phyloP scores from a whole-genome alignment of 2,113 vertebrate species.

The Entomyzon cyanotis region DNA sequence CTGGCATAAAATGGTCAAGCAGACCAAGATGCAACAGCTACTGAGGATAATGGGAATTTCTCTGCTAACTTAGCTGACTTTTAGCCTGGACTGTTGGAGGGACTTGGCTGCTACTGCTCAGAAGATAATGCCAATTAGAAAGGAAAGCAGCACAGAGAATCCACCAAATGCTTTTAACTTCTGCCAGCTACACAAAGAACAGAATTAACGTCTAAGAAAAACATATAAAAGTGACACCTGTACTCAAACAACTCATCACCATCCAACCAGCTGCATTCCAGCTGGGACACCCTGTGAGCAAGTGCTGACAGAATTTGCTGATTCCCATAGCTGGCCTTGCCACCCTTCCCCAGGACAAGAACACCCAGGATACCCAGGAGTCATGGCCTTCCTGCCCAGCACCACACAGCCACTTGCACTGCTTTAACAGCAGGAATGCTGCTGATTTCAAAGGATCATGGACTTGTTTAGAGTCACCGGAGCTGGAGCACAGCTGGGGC shows the following conservation, averaged over 20 bases:
- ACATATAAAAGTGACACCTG: not conserved
- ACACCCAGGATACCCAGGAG: fast-evolving
- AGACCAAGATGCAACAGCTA: not conserved
- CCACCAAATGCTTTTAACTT: not conserved
- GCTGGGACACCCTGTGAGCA: not conserved
- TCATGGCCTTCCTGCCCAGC: not conserved
- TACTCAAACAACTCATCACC: not conserved
- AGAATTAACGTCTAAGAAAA: not conserved
- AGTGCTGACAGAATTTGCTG: not conserved
- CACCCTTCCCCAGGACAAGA: not conserved
- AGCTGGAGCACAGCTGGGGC: not conserved
- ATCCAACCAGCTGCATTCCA: not conserved
- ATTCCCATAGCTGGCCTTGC: not conserved
- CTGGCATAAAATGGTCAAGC: not conserved
- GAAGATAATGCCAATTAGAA: not conserved
- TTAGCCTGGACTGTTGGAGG: not conserved
- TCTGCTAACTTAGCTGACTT: not conserved
- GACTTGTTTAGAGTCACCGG: not conserved
- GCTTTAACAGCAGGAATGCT: not conserved
- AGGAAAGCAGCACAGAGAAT: not conserved
- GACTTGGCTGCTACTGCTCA: not conserved
- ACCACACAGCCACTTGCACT: not conserved
- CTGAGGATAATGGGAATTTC: not conserved
- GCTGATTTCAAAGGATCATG: not conserved
- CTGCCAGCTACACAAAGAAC: not conserved